Conservation (phyloP, 2,797 vertebrate genomes). For the Xenentodon cancila region DNA sequence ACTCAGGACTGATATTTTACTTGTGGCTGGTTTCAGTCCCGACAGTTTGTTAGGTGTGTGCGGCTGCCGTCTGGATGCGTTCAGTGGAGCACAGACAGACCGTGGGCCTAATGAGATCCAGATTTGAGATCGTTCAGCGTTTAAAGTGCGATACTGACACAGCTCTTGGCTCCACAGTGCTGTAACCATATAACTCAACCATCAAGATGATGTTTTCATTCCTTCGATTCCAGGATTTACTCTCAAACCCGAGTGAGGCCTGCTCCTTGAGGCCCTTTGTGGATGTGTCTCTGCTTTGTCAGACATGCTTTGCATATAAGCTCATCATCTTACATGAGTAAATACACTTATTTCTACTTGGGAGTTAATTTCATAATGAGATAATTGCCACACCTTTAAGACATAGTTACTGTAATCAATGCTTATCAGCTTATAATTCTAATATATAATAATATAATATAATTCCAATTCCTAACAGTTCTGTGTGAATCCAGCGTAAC, state of each 20-base stretch:
- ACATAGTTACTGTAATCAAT: constrained; percentile 1
- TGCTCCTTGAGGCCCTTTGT: constrained; percentile 3
- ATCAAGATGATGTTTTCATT: constrained; percentile 48
- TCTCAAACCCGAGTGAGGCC: neutral
- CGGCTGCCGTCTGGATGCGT: constrained; percentile 60
- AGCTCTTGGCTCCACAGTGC: constrained; percentile 41
- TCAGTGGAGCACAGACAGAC: constrained; percentile 58
- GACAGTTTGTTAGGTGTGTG: constrained; percentile 53
- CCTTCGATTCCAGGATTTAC: constrained; percentile 32
- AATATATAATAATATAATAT: too few relatives aligned
- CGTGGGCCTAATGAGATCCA: constrained; percentile 74
- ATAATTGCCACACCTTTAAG: neutral
- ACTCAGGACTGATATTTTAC: constrained; percentile 50
- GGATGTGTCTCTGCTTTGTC: constrained; percentile 7
- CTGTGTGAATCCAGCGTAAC: too few relatives aligned
- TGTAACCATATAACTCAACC: constrained; percentile 40
- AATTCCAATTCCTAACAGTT: too few relatives aligned
- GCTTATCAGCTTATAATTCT: too few relatives aligned
- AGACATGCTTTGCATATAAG: constrained; percentile 36
- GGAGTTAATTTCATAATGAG: too few relatives aligned
- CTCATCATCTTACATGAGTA: constrained; percentile 20
- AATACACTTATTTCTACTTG: constrained; percentile 2
- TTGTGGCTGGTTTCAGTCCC: constrained; percentile 49
- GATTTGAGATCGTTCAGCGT: constrained; percentile 53
- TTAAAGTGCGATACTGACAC: constrained; percentile 59